Conservation (phyloP, 2,113 vertebrate species). For the Proteles cristata region DNA sequence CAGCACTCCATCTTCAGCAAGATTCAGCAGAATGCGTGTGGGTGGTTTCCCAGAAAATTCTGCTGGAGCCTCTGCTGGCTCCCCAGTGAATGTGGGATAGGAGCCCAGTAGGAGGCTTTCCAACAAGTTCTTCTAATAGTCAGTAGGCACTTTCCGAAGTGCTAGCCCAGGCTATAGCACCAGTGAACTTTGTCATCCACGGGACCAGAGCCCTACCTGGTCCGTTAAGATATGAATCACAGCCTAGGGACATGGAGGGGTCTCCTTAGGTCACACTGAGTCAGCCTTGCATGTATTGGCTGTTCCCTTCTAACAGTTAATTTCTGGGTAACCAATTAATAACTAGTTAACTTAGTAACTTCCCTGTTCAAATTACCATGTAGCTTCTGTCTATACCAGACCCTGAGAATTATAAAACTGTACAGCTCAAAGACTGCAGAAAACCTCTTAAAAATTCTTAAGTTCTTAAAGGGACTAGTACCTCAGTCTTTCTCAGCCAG, state of each 20-base stretch:
- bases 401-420: neutral
- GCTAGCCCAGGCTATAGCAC: neutral
- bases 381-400: neutral
- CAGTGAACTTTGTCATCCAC: neutral
- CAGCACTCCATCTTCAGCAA: neutral
- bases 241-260: neutral
- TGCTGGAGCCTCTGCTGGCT: neutral
- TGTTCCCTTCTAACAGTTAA: neutral
- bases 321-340: neutral
- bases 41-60: neutral
- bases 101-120: neutral
- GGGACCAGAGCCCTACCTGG: neutral
- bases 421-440: neutral
- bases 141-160: neutral
- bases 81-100: neutral
- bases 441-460: neutral
- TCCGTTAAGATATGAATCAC: neutral
- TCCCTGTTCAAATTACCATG: constrained; percentile 4
- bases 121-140: neutral
- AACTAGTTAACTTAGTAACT: neutral
- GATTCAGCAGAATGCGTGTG: neutral
- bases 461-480: neutral
- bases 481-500: neutral
- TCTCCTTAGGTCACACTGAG: neutral
- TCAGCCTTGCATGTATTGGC: neutral